Percentiles rank a stretch among this genome's conserved stretches.
Evolutionary conservation across 2,113 vertebrate genomes (phyloP).

Genomic region (Brachyistius frenatus): DNA sequence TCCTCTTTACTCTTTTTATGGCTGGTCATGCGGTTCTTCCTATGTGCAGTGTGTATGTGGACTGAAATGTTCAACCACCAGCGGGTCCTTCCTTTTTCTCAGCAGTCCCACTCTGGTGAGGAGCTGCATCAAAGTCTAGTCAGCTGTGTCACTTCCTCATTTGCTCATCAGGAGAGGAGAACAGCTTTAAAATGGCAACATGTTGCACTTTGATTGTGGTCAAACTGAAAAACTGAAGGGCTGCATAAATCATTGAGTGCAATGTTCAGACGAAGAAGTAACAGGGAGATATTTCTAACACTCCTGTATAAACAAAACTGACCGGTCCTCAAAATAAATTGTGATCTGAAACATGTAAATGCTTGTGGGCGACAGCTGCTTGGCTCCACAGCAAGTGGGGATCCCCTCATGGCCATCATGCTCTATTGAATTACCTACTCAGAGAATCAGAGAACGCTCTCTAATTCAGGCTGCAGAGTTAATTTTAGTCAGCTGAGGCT

Average conservation of each 20-base stretch:
- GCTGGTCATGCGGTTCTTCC: conserved; percentile 43
- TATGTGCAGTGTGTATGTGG: conserved; percentile 5
- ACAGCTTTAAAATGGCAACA: conserved; percentile 29
- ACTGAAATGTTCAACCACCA: conserved; percentile 54
- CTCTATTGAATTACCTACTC: conserved; percentile 48
- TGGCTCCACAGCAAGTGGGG: conserved; percentile 24
- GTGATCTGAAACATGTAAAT: conserved; percentile 29
- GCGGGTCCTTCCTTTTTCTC: conserved; percentile 71
- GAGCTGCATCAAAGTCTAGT: conserved; percentile 57
- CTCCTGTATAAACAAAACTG: neutral
- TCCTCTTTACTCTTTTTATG: conserved; percentile 42
- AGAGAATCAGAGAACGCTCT: conserved; percentile 18
- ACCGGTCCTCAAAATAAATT: neutral
- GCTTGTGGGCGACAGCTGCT: conserved; percentile 44
- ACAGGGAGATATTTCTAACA: neutral
- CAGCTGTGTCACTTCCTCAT: conserved; percentile 66
- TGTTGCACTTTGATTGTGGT: neutral
- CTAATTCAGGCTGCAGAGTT: conserved; percentile 49
- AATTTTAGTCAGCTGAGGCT: conserved; percentile 34
- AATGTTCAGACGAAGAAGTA: neutral
- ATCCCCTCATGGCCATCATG: conserved; percentile 42
- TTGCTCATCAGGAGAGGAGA: conserved; percentile 61
- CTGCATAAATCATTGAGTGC: neutral
- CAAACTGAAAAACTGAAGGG: neutral
- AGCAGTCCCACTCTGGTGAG: conserved; percentile 54